Evolutionary conservation across 1,140 invertebrate species (phyloP), one percentile per base, ranked within the genome.

Genomic region (Elysia chlorotica): DNA sequence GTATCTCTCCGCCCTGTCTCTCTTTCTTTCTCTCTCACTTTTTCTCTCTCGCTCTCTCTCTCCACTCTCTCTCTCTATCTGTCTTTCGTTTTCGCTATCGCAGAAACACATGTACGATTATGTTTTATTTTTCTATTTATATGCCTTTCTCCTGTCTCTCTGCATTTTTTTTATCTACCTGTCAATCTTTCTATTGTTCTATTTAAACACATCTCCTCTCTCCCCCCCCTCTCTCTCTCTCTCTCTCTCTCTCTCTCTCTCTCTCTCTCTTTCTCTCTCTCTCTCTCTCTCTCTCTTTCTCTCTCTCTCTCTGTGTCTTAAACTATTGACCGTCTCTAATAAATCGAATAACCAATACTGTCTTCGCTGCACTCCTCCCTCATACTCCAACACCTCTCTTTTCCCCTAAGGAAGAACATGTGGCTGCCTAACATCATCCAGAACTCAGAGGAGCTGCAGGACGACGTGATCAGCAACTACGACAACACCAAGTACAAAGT

Each of bases 391-490:
- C n/a, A n/a, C n/a, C n/a, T n/a, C n/a, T n/a, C n/a, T n/a, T n/a
- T n/a, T n/a, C n/a, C n/a, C n/a, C n/a, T n/a, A n/a, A 71, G 69
- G 33, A 71, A 63, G 25, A 71, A 62, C n/a, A 38, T 63, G 5
- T 71, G 69, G 69, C 30, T 71, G 23, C 69, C 69, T 21, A 71
- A 71, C 37, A 71, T 71, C 21, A 28, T 53, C 4, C 57, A 38
- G 33, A 59, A 25, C 28, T 53, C 48, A 10, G 4, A 57, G 23
- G 35, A 6, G n/a, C 1, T 1, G 5, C 23, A 2, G 1, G 69
- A 71, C 17, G 69, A 71, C 38, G n/a, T 38, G 31, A 38, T 48
- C 35, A 71, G 69, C 23, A 53, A 62, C 36, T 62, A 62, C 23
- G 36, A 62, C 30, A 71, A 71, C 69, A 54, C 61, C 57, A 63